These are phyloP conservation scores for Saguinus midas DNA, from an alignment of 2,113 vertebrate genomes.

Conservation along the genomic window DNA sequence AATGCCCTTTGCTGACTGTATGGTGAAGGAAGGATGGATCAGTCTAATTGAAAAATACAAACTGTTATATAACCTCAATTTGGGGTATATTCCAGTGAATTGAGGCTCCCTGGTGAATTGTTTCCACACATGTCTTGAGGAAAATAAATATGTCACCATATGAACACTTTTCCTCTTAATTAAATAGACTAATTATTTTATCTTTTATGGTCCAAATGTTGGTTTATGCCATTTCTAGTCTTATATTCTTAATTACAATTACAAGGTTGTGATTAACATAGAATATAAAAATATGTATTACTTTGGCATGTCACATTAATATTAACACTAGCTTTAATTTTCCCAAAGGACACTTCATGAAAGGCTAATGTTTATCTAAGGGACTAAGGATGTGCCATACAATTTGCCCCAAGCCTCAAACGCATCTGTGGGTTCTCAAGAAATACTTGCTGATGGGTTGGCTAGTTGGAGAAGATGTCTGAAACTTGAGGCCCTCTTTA, in stretches of 20 bases:
- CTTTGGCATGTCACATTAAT: neutral
- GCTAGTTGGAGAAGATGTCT: neutral
- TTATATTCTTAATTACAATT: neutral
- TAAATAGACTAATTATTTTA: neutral
- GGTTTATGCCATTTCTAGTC: neutral
- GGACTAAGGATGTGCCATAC: fast-evolving
- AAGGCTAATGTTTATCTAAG: neutral
- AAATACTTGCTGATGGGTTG: neutral
- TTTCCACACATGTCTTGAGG: neutral
- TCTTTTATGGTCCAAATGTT: neutral
- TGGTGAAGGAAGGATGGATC: neutral
- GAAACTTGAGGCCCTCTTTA: neutral
- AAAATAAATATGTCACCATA: neutral
- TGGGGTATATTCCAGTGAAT: neutral
- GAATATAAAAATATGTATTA: neutral
- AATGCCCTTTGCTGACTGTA: neutral
- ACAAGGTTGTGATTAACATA: neutral
- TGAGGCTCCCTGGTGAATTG: neutral
- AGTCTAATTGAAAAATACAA: neutral
- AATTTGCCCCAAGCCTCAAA: neutral
- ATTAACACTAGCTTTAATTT: neutral
- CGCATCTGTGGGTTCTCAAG: neutral
- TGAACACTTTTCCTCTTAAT: neutral
- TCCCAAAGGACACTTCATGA: neutral
- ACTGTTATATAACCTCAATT: neutral